Conservation (phyloP, 2,113 vertebrate species). For the Chroicocephalus ridibundus region DNA sequence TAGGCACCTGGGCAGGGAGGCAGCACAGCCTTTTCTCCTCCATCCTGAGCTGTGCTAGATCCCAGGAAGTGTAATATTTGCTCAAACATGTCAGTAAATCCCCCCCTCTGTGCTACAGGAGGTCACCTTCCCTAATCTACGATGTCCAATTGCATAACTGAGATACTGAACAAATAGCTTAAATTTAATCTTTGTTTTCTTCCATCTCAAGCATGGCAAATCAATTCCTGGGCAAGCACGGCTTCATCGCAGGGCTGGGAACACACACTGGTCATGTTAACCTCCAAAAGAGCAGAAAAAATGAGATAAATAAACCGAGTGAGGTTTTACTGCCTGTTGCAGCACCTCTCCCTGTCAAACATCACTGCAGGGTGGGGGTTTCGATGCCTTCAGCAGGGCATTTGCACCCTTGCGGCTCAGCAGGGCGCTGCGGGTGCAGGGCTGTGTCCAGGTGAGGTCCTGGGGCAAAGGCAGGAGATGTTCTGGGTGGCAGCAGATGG, state of each 20-base stretch:
- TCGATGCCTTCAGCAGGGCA: fast-evolving
- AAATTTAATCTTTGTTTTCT: slow-evolving; percentile 65
- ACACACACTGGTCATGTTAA: background rate
- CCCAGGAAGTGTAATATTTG: slow-evolving; percentile 22
- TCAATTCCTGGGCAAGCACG: slow-evolving; percentile 32
- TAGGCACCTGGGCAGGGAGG: background rate
- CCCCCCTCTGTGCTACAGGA: background rate
- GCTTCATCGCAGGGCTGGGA: background rate
- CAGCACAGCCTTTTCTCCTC: background rate
- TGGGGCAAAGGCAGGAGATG: background rate
- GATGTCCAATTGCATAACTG: slow-evolving; percentile 47
- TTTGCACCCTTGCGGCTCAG: background rate
- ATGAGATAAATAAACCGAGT: background rate
- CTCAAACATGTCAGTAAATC: slow-evolving; percentile 26
- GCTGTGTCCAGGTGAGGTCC: background rate
- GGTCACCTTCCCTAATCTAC: slow-evolving; percentile 63
- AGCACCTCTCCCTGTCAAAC: background rate
- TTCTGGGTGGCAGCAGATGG: background rate
- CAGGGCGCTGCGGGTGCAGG: no score
- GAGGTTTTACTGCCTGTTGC: background rate
- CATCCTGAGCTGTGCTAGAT: background rate
- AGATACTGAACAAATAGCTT: slow-evolving; percentile 64
- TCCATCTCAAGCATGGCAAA: slow-evolving; percentile 11
- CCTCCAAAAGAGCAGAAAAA: background rate
- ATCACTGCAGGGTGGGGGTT: background rate